Conservation (phyloP, 2,888 invertebrate genomes). For the Isotomurus palustris region DNA sequence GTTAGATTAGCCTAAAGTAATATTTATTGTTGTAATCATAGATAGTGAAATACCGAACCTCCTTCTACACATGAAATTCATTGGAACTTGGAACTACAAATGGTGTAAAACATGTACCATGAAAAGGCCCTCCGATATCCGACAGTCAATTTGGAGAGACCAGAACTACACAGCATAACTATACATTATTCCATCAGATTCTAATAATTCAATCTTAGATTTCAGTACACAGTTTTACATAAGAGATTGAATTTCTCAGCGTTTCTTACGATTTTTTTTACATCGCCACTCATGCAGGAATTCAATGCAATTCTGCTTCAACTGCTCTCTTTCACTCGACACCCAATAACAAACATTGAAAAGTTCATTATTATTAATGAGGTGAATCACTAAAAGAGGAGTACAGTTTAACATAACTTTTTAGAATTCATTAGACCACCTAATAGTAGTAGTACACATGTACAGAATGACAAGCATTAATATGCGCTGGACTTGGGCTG, state of each 20-base stretch:
- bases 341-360: no score
- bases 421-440: no score
- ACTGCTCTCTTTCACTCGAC: not conserved
- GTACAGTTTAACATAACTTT: no score
- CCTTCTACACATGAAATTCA: constrained; percentile 10
- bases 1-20: constrained; percentile 9
- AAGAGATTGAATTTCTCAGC: no score
- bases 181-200: no score
- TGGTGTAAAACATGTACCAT: constrained; percentile 21
- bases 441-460: no score
- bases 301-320: not conserved
- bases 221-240: no score
- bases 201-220: no score
- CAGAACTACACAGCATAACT: not conserved
- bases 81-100: constrained; percentile 20
- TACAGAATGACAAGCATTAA: no score
- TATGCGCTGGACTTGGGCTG: no score
- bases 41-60: constrained; percentile 18
- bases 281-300: not conserved
- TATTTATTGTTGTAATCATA: not conserved
- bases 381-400: no score
- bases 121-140: not conserved
- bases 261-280: not conserved
- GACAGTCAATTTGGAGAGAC: not conserved
- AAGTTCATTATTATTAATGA: no score